Evolutionary conservation across 2,797 vertebrate genomes (phyloP).

Genomic region (Halcyon chelicuti): DNA sequence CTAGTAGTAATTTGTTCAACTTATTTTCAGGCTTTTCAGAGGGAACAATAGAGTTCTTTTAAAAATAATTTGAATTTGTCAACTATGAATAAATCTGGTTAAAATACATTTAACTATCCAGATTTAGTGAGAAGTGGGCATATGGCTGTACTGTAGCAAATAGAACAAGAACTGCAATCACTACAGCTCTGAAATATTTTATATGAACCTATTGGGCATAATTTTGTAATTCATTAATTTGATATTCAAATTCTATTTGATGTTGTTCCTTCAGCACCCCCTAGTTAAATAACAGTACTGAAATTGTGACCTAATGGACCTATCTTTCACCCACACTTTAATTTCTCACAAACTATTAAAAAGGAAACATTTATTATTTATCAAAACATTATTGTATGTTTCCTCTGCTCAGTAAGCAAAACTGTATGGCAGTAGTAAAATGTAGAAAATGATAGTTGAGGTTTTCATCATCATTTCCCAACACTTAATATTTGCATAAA

Average conservation of each 20-base stretch:
- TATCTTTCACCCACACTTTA: background rate
- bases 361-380: conserved; percentile 22
- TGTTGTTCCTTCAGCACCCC: background rate
- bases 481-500: background rate
- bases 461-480: background rate
- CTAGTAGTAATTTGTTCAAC: background rate
- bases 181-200: background rate
- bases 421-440: background rate
- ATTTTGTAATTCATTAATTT: background rate
- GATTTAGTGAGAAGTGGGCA: background rate
- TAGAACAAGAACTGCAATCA: background rate
- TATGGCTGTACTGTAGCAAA: background rate
- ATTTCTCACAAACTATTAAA: conserved; percentile 2
- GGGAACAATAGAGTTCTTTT: background rate
- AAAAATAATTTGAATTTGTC: background rate
- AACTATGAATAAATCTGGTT: background rate
- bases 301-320: background rate
- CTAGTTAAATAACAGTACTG: background rate
- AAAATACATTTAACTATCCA: background rate
- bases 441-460: background rate
- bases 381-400: background rate
- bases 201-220: background rate
- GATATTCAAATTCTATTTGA: background rate
- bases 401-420: conserved; percentile 21
- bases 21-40: background rate